Evolutionary conservation across 2,113 vertebrate species (phyloP).

Genomic region (Petromus typicus): DNA sequence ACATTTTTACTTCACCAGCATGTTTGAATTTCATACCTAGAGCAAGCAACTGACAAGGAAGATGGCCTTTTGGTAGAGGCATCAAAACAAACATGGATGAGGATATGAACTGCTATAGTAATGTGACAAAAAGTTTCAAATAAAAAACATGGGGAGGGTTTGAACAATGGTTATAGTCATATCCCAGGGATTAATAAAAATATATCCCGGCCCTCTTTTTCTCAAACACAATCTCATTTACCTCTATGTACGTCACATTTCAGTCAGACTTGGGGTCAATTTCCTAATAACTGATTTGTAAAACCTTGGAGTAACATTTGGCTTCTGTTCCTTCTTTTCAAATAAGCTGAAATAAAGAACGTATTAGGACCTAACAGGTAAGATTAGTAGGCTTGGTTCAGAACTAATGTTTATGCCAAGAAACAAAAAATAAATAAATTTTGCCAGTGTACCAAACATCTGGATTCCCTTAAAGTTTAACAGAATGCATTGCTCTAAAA

Average conservation of each 20-base stretch:
- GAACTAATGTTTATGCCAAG: not conserved
- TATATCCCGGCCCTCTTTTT: not conserved
- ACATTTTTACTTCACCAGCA: slow-evolving; percentile 22
- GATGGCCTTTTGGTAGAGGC: not conserved
- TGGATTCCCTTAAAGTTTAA: slow-evolving; percentile 24
- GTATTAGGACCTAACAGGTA: not conserved
- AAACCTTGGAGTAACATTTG: not conserved
- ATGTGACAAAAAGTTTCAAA: slow-evolving; percentile 13
- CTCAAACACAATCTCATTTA: slow-evolving; percentile 11
- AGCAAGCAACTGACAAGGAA: not conserved
- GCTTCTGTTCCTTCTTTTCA: not conserved
- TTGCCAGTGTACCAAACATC: not conserved
- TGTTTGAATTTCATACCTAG: slow-evolving; percentile 30
- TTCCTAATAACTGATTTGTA: slow-evolving; percentile 4
- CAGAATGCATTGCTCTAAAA: not conserved
- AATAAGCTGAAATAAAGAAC: not conserved
- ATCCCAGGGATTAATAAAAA: not conserved
- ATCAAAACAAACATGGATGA: not conserved
- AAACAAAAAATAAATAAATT: not conserved
- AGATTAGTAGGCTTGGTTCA: not conserved
- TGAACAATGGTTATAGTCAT: not conserved
- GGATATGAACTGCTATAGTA: not conserved
- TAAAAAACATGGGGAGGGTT: not conserved
- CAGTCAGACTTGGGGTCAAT: not conserved
- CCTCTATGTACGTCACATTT: not conserved